These are phyloP conservation scores for Sesamia inferens DNA, from an alignment of 2,888 invertebrate species.

Conservation along the genomic window DNA sequence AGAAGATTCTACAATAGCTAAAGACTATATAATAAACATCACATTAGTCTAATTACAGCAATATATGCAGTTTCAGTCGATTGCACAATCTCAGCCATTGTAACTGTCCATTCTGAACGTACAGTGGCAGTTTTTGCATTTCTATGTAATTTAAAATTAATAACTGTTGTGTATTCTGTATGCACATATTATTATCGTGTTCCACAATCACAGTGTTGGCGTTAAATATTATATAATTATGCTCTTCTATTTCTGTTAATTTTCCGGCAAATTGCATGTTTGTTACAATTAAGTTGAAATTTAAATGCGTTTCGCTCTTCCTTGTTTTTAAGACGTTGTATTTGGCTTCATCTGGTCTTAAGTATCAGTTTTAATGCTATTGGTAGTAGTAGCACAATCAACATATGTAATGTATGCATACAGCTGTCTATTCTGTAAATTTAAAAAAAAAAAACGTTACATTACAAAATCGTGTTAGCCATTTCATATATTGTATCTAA, in stretches of 20 bases:
- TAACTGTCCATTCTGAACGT: constrained; percentile 61
- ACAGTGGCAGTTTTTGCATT: constrained; percentile 62
- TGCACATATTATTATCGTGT: constrained; percentile 63
- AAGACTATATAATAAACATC: constrained; percentile 18
- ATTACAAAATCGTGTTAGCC: not conserved
- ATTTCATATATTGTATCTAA: not conserved
- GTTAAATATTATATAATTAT: constrained; percentile 24
- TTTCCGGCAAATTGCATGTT: constrained; percentile 43
- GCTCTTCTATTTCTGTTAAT: constrained; percentile 33
- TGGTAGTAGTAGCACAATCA: not conserved
- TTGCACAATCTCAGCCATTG: constrained; percentile 63
- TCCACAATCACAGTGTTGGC: constrained; percentile 52
- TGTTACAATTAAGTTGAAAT: constrained; percentile 27
- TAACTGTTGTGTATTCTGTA: constrained; percentile 63
- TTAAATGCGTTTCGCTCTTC: constrained; percentile 8
- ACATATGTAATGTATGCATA: not conserved
- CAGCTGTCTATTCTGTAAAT: not conserved
- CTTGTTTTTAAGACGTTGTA: not conserved
- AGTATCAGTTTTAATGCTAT: not conserved
- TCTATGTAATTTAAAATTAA: constrained; percentile 73
- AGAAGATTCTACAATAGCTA: constrained; percentile 1
- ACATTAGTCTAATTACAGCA: constrained; percentile 19
- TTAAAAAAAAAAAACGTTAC: too few relatives aligned
- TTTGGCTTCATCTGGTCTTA: not conserved
- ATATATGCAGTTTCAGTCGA: constrained; percentile 60